Evolutionary conservation across 2,113 vertebrate species (phyloP), one percentile per base, ranked within the genome.

Genomic region (Vicugna pacos): DNA sequence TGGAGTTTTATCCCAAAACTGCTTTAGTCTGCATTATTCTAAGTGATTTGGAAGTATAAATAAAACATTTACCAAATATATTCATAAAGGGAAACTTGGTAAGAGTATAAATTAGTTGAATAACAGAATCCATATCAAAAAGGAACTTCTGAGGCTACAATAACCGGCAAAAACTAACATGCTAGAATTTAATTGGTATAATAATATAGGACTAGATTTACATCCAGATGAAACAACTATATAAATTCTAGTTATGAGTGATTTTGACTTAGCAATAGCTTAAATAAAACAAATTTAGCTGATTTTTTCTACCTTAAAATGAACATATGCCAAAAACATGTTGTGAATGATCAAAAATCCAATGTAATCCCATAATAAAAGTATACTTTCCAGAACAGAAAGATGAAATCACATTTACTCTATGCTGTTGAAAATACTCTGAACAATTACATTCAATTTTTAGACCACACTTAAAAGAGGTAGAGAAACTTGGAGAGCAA

Each of bases 11-110:
- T 14, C 38, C 32, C 17, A 64, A 54, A 22, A 54, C 56, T 50
- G 46, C 28, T 81, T 86, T 77, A 65, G 22, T 77, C 30, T 88
- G n/a, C 26, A 32, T 46, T 92, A 30, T 22, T 12, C 20, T 14
- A 91, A 58, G 35, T 91, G 24, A 35, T 35, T 35, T 35, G 35
- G 80, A 91, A 94, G 13, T 73, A 90, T 17, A 91, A 83, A 88
- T 42, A 48, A 89, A 94, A 69, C 62, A 89, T 72, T 60, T 52
- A 64, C 54, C 12, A 67, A 89, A 16, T 58, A 65, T 60, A 28
- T 64, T 19, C 0, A 4, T 85, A 11, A 64, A 85, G 30, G 89
- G 32, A 93, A 83, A 91, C 2, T 67, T 79, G 11, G 65, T 35
- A 13, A 1, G 5, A 30, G 17, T 54, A 16, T n/a, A 35, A 84